Base-by-base conservation (phyloP, 2,888 invertebrate genomes). In the Rhabditoides inermis region DNA sequence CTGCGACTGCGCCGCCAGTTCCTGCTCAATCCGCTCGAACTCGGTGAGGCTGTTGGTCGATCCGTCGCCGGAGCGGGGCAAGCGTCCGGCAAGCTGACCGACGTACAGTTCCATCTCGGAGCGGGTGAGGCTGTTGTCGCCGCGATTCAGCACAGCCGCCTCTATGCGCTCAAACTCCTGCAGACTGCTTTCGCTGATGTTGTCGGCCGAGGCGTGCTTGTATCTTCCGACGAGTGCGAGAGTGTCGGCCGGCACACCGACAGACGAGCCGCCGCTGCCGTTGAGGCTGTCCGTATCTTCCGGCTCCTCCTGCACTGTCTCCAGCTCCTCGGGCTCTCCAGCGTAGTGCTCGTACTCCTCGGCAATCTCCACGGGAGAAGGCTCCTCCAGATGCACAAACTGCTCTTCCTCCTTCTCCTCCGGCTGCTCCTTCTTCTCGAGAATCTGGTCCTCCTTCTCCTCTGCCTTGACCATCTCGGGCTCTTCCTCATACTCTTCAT, bases 101-200 rank as follows among this genome's bases (percentile, higher is more conserved):
- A 60, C 32, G n/a, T 64, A 51, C 18, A 70, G 54, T 36, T 73
- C 73, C 12, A 68, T 57, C 48, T 74, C 72, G 4, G 63, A 66
- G 36, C 65, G 54, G 35, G 67, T 67, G 39, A 69, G 55, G 36
- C 68, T 66, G 27, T 60, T 58, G 20, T 72, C 72, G 39, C 67
- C 67, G 30, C 61, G 41, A 4, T 49, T 51, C 25, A 57, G 58
- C 3, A 76, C 50, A 46, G 72, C 67, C 20, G 57, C 60, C 40
- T 76, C 76, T 1, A 76, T 50, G 18, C 76, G 58, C 42, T 76
- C 76, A 35, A 76, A 76, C 48, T 76, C 76, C 56, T 72, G 70
- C 3, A 72, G 61, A 39, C 68, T 71, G 6, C 60, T 61, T 40
- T 69, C 49, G 1, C 67, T 68, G 18, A 69, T 61, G 37, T 72